phyloP scores from a whole-genome alignment of 2,797 vertebrate genomes.

The Schizothorax lantsangensis region DNA sequence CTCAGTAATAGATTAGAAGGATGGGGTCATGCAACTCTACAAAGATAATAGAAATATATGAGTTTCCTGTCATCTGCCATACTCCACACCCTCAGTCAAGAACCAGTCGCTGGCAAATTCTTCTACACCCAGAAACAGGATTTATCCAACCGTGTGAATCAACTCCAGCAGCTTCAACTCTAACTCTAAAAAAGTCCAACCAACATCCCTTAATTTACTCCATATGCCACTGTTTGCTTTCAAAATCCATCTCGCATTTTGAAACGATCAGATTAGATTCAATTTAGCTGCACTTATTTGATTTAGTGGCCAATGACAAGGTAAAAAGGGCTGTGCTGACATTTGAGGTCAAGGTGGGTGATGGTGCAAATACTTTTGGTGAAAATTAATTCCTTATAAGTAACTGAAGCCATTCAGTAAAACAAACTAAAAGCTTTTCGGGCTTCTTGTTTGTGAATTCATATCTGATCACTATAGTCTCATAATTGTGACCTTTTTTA shows the following conservation, averaged over 20 bases:
- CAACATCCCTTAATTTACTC: slow-evolving; percentile 50
- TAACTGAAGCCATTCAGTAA: slow-evolving; percentile 73
- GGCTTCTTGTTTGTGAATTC: not conserved
- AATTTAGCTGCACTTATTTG: slow-evolving; percentile 68
- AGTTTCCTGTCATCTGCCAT: slow-evolving; percentile 53
- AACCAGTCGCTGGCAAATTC: slow-evolving; percentile 44
- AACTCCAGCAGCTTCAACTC: not conserved
- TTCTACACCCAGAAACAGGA: slow-evolving; percentile 36
- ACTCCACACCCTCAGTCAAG: slow-evolving; percentile 30
- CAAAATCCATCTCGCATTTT: slow-evolving; percentile 67
- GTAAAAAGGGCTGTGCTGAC: slow-evolving; percentile 59
- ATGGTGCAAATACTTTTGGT: slow-evolving; percentile 34
- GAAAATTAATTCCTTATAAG: slow-evolving; percentile 65
- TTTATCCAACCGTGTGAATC: not conserved
- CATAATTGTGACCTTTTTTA: not conserved
- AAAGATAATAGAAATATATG: slow-evolving; percentile 56
- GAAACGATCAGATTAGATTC: slow-evolving; percentile 65
- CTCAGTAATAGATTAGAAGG: slow-evolving; percentile 33
- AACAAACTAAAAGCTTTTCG: slow-evolving; percentile 65
- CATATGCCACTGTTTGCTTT: slow-evolving; percentile 70
- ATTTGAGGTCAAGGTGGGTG: slow-evolving; percentile 42
- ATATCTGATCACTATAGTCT: not conserved
- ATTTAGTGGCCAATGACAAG: slow-evolving; percentile 63
- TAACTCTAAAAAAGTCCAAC: slow-evolving; percentile 39
- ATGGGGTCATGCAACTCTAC: slow-evolving; percentile 36